Base-by-base conservation (phyloP, 2,888 invertebrate genomes). In the Dryococelus australis region DNA sequence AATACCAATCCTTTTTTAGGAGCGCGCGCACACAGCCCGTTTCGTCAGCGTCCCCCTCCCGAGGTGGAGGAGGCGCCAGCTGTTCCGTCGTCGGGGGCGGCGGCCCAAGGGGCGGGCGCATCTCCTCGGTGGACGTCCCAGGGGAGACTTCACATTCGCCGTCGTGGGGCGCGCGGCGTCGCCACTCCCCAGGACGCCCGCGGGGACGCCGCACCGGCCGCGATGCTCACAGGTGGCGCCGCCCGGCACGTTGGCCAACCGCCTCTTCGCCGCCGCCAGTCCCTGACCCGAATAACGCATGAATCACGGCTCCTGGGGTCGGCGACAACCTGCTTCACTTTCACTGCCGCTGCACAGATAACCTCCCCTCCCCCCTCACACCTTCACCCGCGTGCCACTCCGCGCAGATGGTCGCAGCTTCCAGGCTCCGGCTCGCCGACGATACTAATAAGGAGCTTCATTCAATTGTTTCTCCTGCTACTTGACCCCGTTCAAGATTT, bases 201-300 rank as follows among this genome's bases (percentile, higher is more conserved):
- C 8, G 65, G 65, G 65, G n/a, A n/a, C 65, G n/a, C 65, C 65
- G 65, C 8, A 24, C 24, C 65, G 6, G 13, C 65, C 65, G 65
- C 13, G 24, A 65, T n/a, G 65, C 20, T n/a, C 20, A 20, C 65
- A 65, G 65, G 65, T 65, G 65, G 65, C 65, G 65, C 12, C 65
- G 65, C 65, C 24, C n/a, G 65, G 13, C 13, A 16, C 13, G 65
- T 65, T 65, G 65, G 65, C 65, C 65, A 65, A 65, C 65, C 20
- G 65, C 65, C 20, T 65, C 12, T 47, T 13, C 47, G 16, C 16
- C 47, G 47, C 8, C n/a, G 24, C 65, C 10, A 65, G 65, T 65
- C 65, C 65, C 65, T 65, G 65, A 65, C 65, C 65, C 65, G 65
- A 65, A 65, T 65, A n/a, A n/a, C 65, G 65, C 65, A n/a, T 65